A percentile compares a stretch with the other conserved stretches of the same genome.
These are phyloP conservation scores for Eupsittula cactorum DNA, from an alignment of 2,113 vertebrate species.

Conservation along the genomic window DNA sequence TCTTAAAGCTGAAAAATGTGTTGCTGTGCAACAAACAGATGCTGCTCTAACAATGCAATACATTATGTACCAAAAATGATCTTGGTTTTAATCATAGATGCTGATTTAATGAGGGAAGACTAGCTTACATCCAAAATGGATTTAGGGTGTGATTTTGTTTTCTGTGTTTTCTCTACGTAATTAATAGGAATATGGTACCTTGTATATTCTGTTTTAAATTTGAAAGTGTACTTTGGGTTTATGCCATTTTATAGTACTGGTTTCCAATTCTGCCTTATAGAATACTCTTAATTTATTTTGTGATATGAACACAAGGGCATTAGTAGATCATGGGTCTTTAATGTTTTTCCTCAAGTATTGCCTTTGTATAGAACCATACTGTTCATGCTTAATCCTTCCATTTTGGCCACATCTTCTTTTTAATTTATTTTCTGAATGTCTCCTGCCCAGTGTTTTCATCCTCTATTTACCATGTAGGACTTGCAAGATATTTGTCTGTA, in stretches of 20 bases:
- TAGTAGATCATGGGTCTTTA: constrained; percentile 1
- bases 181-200: constrained; percentile 86
- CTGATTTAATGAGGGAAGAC: constrained; percentile 96
- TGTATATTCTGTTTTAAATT: constrained; percentile 56
- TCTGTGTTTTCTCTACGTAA: constrained; percentile 89
- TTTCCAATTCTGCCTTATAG: constrained; percentile 31
- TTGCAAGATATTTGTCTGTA: not conserved
- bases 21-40: constrained; percentile 97
- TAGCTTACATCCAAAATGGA: constrained; percentile 93
- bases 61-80: constrained; percentile 97
- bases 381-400: not conserved
- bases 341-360: not conserved
- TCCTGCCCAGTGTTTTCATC: not conserved
- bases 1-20: constrained; percentile 96
- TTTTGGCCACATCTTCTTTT: not conserved
- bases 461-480: not conserved
- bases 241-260: constrained; percentile 51
- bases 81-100: constrained; percentile 96
- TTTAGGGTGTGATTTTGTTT: constrained; percentile 93
- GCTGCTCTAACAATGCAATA: constrained; percentile 94
- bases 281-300: not conserved
- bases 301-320: not conserved
- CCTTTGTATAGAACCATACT: not conserved
- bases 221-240: constrained; percentile 58
- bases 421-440: not conserved